Percentiles rank a stretch among this genome's conserved stretches.
Evolutionary conservation across 2,113 vertebrate genomes (phyloP).

Genomic region (Himantopus leucocephalus): DNA sequence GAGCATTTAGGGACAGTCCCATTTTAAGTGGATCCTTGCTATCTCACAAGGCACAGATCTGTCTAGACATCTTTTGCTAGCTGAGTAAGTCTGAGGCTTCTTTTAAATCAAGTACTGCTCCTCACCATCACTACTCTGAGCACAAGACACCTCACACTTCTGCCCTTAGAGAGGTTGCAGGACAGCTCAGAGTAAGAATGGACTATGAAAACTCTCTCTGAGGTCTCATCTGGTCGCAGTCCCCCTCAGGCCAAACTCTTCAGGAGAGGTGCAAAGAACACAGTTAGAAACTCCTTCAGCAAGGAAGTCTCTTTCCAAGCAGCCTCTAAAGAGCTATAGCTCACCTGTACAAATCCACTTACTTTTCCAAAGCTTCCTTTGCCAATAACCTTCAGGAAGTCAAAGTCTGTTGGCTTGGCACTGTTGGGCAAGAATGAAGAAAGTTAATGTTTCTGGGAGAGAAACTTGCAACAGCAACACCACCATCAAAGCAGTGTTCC

Average conservation of each 20-base stretch:
- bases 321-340: background rate
- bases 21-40: background rate
- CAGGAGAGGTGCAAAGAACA: background rate
- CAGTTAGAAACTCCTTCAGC: background rate
- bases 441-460: constrained; percentile 36
- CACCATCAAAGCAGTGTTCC: background rate
- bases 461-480: background rate
- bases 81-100: background rate
- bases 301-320: background rate
- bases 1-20: background rate
- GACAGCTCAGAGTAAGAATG: background rate
- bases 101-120: background rate
- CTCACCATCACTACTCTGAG: background rate
- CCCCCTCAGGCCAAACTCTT: background rate
- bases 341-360: constrained; percentile 31
- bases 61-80: background rate
- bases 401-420: constrained; percentile 82
- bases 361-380: constrained; percentile 85
- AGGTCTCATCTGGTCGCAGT: background rate
- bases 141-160: background rate
- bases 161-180: background rate
- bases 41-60: background rate
- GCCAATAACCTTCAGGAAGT: constrained; percentile 83
- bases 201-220: background rate
- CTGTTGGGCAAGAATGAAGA: constrained; percentile 59